A percentile compares a stretch with the other conserved stretches of the same genome.
These are phyloP conservation scores for Drosophila niveifrons DNA, from an alignment of 2,888 invertebrate genomes.

Conservation along the genomic window DNA sequence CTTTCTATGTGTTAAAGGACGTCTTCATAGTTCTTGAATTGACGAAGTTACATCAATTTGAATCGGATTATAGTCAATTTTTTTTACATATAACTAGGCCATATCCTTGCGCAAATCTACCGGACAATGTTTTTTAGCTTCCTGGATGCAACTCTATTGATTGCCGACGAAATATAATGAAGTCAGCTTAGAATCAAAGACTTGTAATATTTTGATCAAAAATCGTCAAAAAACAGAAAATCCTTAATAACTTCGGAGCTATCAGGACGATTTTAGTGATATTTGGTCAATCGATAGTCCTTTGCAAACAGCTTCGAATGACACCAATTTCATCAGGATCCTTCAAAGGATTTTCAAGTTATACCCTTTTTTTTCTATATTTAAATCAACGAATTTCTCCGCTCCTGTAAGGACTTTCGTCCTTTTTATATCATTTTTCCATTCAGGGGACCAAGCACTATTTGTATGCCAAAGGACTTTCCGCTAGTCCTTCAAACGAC, in stretches of 20 bases:
- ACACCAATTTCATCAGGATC: neutral
- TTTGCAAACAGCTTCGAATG: neutral
- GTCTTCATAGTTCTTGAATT: too few species aligned
- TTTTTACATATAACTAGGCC: too few species aligned
- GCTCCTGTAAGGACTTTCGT: slow-evolving; percentile 13
- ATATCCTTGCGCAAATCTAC: neutral
- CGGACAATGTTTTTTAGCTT: neutral
- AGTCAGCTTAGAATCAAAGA: neutral
- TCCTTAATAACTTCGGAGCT: neutral
- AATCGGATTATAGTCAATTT: too few species aligned
- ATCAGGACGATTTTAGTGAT: neutral
- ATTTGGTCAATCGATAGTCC: neutral
- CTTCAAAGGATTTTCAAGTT: slow-evolving; percentile 11
- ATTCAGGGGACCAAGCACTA: neutral
- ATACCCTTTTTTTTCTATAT: neutral
- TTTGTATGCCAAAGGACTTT: slow-evolving; percentile 7
- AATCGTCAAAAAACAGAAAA: neutral
- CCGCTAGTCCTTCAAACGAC: neutral
- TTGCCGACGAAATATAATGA: neutral
- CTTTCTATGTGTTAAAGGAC: too few species aligned
- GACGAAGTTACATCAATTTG: too few species aligned
- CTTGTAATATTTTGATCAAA: neutral
- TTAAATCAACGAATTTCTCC: neutral
- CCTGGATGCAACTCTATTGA: neutral
- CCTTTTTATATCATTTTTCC: neutral